Evolutionary conservation across 2,113 vertebrate genomes (phyloP).

Genomic region (Mellivora capensis): DNA sequence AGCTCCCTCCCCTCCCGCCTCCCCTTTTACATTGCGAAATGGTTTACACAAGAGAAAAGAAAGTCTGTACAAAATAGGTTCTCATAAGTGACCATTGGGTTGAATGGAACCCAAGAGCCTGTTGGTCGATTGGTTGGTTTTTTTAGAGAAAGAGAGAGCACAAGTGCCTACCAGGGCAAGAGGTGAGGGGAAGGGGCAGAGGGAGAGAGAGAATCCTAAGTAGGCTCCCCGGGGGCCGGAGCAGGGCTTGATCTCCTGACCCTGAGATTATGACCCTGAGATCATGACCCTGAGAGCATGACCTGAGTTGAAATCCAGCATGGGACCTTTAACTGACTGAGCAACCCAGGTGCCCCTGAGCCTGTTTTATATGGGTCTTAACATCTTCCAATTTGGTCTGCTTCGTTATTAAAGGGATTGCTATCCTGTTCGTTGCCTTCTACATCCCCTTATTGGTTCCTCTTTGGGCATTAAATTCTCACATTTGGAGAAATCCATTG

Average conservation of each 20-base stretch:
- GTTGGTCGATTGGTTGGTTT: neutral
- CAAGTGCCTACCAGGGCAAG: neutral
- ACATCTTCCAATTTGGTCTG: neutral
- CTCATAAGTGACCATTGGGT: neutral
- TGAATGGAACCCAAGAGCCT: neutral
- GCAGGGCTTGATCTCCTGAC: neutral
- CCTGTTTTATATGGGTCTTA: neutral
- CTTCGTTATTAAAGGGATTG: neutral
- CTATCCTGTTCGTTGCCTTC: neutral
- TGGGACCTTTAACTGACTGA: neutral
- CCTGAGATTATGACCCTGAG: neutral
- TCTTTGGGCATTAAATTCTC: neutral
- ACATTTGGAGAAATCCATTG: neutral
- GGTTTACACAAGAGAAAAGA: neutral
- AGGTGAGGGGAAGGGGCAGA: neutral
- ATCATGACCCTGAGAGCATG: neutral
- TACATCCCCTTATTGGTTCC: neutral
- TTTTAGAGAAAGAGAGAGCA: neutral
- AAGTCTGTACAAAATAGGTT: neutral
- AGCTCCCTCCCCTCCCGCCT: fast-evolving
- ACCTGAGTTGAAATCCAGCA: neutral
- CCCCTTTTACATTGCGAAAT: neutral
- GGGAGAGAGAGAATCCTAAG: neutral
- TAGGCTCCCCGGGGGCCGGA: neutral
- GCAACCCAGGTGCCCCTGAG: neutral